Conservation (phyloP, 2,797 vertebrate species). For the Crenichthys baileyi region DNA sequence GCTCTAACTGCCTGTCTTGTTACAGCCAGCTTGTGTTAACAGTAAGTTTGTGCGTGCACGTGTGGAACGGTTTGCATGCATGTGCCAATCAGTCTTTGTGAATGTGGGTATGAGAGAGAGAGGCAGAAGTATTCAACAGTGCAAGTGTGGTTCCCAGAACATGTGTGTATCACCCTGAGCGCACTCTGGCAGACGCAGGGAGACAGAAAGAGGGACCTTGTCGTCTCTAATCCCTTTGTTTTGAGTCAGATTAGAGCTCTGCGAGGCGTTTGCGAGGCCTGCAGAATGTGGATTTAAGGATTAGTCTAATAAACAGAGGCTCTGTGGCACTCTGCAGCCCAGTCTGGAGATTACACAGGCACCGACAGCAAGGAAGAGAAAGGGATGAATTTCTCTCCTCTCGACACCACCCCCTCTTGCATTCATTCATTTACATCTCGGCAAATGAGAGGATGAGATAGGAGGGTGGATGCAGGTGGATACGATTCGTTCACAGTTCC, state of each 20-base stretch:
- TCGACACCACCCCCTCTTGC: constrained; percentile 8
- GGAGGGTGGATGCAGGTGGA: constrained; percentile 60
- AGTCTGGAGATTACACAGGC: constrained; percentile 74
- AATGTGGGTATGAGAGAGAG: constrained; percentile 65
- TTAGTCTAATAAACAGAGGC: constrained; percentile 85
- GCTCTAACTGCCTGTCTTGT: constrained; percentile 70
- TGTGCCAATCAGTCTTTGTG: constrained; percentile 68
- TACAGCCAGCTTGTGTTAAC: constrained; percentile 64
- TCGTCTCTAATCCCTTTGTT: constrained; percentile 82
- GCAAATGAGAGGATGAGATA: constrained; percentile 64
- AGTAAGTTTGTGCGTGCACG: constrained; percentile 23
- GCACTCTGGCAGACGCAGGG: constrained; percentile 63
- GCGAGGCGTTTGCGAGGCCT: constrained; percentile 75
- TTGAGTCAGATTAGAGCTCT: constrained; percentile 82
- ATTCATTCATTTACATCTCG: constrained; percentile 58
- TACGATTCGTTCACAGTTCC: constrained; percentile 54
- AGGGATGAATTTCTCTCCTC: constrained; percentile 39
- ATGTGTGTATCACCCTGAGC: constrained; percentile 59
- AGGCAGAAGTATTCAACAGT: constrained; percentile 55
- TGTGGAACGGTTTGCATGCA: constrained; percentile 43
- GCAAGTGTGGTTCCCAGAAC: constrained; percentile 57
- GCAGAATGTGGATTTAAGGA: constrained; percentile 85
- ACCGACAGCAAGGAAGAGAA: constrained; percentile 63
- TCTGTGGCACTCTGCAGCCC: constrained; percentile 78
- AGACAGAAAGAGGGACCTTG: constrained; percentile 76